phyloP scores from a whole-genome alignment of 2,797 vertebrate species.

The Anomalospiza imberbis region DNA sequence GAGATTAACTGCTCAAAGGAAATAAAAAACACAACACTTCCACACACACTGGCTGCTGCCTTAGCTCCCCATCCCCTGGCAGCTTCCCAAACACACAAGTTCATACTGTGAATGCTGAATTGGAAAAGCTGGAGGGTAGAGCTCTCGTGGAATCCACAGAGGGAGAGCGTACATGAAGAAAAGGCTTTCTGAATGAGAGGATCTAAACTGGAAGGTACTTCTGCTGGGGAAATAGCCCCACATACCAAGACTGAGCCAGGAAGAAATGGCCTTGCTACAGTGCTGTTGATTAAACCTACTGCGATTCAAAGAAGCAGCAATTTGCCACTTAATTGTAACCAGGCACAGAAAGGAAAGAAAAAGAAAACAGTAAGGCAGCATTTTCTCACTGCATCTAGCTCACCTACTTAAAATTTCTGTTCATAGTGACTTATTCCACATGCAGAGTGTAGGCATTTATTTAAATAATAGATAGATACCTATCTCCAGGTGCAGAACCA shows the following conservation, averaged over 20 bases:
- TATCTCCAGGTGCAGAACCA: constrained; percentile 1
- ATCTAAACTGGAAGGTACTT: constrained; percentile 50
- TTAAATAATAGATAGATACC: constrained; percentile 22
- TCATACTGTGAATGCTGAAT: constrained; percentile 56
- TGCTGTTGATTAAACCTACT: constrained; percentile 20
- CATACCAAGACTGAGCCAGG: neutral
- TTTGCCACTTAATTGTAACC: constrained; percentile 18
- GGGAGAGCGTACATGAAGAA: constrained; percentile 29
- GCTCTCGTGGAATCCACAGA: constrained; percentile 30
- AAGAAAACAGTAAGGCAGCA: neutral
- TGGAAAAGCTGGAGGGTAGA: constrained; percentile 55
- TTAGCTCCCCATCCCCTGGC: constrained; percentile 38
- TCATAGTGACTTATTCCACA: neutral
- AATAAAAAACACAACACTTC: constrained; percentile 37
- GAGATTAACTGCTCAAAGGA: constrained; percentile 59
- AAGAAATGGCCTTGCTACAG: neutral
- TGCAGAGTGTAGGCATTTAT: neutral
- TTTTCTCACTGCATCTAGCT: neutral
- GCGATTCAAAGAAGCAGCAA: neutral
- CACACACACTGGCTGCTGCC: constrained; percentile 3
- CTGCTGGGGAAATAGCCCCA: constrained; percentile 45
- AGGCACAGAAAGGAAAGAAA: neutral
- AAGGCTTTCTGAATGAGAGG: constrained; percentile 50
- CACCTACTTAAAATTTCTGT: neutral
- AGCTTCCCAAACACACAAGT: constrained; percentile 39